A percentile compares a stretch with the other conserved stretches of the same genome.
phyloP scores from a whole-genome alignment of 2,888 invertebrate genomes.

The Standfussiana lucernea region DNA sequence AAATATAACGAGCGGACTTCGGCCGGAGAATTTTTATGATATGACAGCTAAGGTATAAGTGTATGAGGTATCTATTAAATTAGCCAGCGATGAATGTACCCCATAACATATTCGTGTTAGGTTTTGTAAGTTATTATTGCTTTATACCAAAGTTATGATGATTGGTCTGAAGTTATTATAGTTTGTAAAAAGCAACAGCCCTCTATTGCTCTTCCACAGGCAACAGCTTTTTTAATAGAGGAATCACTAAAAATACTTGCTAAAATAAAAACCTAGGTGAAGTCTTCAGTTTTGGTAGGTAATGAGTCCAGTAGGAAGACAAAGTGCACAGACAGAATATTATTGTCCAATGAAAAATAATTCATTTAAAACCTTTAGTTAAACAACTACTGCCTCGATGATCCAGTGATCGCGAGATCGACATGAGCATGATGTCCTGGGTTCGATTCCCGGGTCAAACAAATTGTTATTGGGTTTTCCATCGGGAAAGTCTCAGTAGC shows the following conservation, averaged over 20 bases:
- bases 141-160: neutral
- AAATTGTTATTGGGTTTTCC: too few species aligned
- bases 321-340: neutral
- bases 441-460: too few species aligned
- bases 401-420: too few species aligned
- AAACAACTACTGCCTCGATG: too few species aligned
- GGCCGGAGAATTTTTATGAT: conserved; percentile 57
- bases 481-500: too few species aligned
- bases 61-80: conserved; percentile 34
- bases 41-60: conserved; percentile 20
- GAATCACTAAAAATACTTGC: neutral
- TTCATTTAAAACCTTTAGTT: too few species aligned
- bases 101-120: neutral
- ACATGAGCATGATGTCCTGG: too few species aligned
- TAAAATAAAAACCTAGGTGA: neutral
- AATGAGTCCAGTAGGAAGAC: too few species aligned
- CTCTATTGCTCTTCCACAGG: neutral
- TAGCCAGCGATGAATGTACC: conserved; percentile 18
- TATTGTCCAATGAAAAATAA: neutral
- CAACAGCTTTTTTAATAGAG: neutral
- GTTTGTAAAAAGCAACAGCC: neutral
- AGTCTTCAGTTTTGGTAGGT: too few species aligned
- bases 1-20: conserved; percentile 63
- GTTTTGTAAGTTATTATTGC: conserved; percentile 6
- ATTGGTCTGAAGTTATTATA: neutral